Evolutionary conservation across 2,797 vertebrate genomes (phyloP), one percentile per base, ranked within the genome.

Genomic region (Hippopotamyrus pictus): DNA sequence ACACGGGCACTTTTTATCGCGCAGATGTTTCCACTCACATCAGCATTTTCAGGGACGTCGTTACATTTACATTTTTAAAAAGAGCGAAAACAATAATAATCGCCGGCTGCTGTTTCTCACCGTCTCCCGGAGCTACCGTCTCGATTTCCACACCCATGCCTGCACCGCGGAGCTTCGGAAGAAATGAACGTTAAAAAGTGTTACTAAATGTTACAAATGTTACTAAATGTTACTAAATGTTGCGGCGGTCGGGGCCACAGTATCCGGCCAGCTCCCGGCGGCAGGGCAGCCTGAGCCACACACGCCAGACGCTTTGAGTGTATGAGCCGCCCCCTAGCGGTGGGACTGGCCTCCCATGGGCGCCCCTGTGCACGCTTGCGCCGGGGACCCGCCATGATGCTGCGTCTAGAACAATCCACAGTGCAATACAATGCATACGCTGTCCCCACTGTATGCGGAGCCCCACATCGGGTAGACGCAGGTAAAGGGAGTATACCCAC

Each of bases 111-210:
- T 79, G 41, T 37, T 62, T 94, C 95, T 96, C 94, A 99, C 98
- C 98, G 95, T 99, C 98, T 94, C 98, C 98, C 3, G 98, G 97
- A 91, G 97, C 97, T 96, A 99, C 98, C 91, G 96, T 98, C 95
- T 99, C 97, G 92, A 99, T 96, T 92, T 98, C 97, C 93, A 99
- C 98, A 90, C 98, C 98, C 98, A 99, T 99, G 89, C 84, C 93
- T 91, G 91, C 91, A 88, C 90, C 88, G 62, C 44, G 46, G 25
- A 17, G 88, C n/a, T 82, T 87, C 65, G 86, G 46, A 17, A 53
- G 25, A 25, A 86, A 44, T 62, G 33, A 37, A 33, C 62, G 62
- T 69, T 29, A 11, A 29, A 33, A 69, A 69, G 1, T 69, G 25
- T 69, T 14, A 33, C 62, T 65, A 65, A 65, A 65, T 65, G 3